Base-by-base conservation (phyloP, 2,888 invertebrate species). In the Chaitophorus viminalis region DNA sequence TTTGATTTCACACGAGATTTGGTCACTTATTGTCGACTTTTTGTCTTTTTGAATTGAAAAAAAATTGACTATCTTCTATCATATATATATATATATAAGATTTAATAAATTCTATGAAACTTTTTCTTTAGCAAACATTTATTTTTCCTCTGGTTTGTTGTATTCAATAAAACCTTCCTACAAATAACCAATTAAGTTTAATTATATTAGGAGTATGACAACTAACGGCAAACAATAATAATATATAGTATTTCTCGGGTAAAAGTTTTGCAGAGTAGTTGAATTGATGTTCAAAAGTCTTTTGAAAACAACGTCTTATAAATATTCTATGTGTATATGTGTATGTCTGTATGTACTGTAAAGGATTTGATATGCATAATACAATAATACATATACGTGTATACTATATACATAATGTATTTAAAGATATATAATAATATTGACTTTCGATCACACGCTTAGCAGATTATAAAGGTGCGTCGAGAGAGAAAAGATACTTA, bases 21-120 rank as follows among this genome's bases (percentile, higher is more conserved):
- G 54, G 33, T 78, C 54, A 78, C 60, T 60, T 60, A 54, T 36
- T 60, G n/a, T 77, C 77, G 29, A 31, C 31, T 25, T 54, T 36
- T 65, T 60, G 65, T 65, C 36, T 36, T 18, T 79, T 65, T 65
- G n/a, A 36, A 78, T 78, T 25, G 79, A 79, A 65, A 60, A 79
- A 39, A 76, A 78, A 78, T 46, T 29, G n/a, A n/a, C 18, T 2
- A 17, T 65, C 65, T 36, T 39, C n/a, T 39, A 79, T 36, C 9
- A n/a, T 65, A n/a, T n/a, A n/a, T n/a, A n/a, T n/a, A n/a, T n/a
- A n/a, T 65, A 78, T 36, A 46, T 14, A 60, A 33, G 78, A 78
- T 60, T 78, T 78, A 14, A 33, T 60, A 60, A 36, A 60, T 60
- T 11, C 25, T 36, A 33, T 33, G 25, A n/a, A 54, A 78, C 31